Conservation (phyloP, 1,140 invertebrate genomes). For the Limonius californicus region DNA sequence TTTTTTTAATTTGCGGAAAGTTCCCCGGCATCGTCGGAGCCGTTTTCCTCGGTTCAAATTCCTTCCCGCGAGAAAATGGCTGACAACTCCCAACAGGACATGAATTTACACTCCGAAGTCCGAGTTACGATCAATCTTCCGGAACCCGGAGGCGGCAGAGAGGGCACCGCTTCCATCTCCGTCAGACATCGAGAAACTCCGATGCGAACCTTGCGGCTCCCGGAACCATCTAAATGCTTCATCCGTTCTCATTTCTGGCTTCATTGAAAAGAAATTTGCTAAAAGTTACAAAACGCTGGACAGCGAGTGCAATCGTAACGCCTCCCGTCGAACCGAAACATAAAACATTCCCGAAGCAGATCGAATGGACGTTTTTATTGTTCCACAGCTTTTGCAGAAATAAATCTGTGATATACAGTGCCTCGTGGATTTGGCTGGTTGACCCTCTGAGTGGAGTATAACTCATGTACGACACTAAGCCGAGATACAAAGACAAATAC, state of each 20-base stretch:
- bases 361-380: conserved; percentile 23
- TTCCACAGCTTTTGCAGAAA: conserved; percentile 17
- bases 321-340: conserved; percentile 9
- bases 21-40: no score
- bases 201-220: background rate
- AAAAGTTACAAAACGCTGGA: background rate
- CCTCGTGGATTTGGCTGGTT: conserved; percentile 19
- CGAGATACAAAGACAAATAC: conserved; percentile 21
- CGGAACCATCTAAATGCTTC: background rate
- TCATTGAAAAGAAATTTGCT: background rate
- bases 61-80: background rate
- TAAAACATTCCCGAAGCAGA: conserved; percentile 19
- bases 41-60: background rate
- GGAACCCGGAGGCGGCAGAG: background rate
- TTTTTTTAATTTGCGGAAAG: no score
- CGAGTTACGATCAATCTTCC: conserved; percentile 1
- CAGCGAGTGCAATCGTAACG: background rate
- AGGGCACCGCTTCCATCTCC: background rate
- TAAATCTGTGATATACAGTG: conserved; percentile 21
- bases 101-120: conserved; percentile 4
- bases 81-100: conserved; percentile 4
- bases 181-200: background rate
- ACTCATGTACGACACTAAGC: conserved; percentile 20
- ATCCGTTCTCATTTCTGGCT: background rate
- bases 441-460: conserved; percentile 8